Evolutionary conservation across 2,797 vertebrate species (phyloP).

Genomic region (Takifugu rubripes): DNA sequence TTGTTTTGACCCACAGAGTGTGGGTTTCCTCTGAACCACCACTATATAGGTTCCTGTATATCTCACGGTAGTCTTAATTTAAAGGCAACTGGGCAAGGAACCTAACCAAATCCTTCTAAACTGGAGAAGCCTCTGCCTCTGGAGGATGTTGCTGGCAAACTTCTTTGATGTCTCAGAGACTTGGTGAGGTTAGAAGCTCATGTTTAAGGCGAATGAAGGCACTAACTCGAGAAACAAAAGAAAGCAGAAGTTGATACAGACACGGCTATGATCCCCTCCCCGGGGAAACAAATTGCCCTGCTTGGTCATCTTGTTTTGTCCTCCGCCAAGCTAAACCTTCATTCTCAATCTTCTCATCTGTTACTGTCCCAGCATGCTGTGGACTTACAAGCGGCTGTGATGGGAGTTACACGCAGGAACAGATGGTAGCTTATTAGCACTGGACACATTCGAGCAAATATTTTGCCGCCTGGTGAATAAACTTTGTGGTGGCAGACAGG

Average conservation of each 20-base stretch:
- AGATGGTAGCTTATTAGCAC: conserved; percentile 28
- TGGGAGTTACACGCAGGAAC: conserved; percentile 45
- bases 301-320: conserved; percentile 43
- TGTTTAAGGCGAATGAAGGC: conserved; percentile 42
- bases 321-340: conserved; percentile 40
- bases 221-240: conserved; percentile 58
- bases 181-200: neutral
- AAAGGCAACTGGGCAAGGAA: no score
- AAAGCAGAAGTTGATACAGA: conserved; percentile 53
- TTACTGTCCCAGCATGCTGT: conserved; percentile 34
- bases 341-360: conserved; percentile 28
- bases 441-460: conserved; percentile 35
- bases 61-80: no score
- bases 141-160: no score
- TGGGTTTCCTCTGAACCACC: no score
- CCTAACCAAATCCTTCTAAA: no score
- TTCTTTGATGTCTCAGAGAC: no score
- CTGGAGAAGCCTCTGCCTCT: no score
- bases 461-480: conserved; percentile 9
- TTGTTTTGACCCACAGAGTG: no score
- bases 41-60: no score
- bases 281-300: conserved; percentile 31
- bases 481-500: conserved; percentile 10
- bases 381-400: conserved; percentile 32
- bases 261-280: conserved; percentile 35